Base-by-base conservation (phyloP, 1,140 invertebrate genomes). In the Streblospio benedicti region DNA sequence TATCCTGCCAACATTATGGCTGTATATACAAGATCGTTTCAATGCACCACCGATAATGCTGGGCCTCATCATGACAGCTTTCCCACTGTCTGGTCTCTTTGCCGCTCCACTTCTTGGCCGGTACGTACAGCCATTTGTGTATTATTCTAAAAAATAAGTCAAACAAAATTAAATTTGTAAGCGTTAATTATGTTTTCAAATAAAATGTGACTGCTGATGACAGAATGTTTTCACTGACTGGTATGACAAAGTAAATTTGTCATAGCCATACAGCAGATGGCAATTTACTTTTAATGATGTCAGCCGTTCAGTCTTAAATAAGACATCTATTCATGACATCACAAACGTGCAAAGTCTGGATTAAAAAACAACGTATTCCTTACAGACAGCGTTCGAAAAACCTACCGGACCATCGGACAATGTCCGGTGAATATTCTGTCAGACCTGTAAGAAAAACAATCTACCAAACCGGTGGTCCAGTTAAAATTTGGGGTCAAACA, bases 1-100 rank as follows among this genome's bases (percentile, higher is more conserved):
- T 4, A 72, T 74, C 20, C 59, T 74, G n/a, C 72, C 72, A 5
- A 71, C 72, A n/a, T 23, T 72, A 30, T 74, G 69, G 69, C 57
- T 74, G 43, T 72, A 72, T 52, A 55, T 74, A 1, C 54, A 64
- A 12, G 64, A 61, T 18, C 55, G 53, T 16, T 74, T 69, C 47
- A 25, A 64, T 57, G 66, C 68, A 9, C 33, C 65, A 14, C 57
- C 65, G 30, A 71, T 68, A 53, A 66, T 70, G 54, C 55, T 74
- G 12, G 72, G 72, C 14, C 23, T 74, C 16, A 51, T 74, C 6
- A 52, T 74, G 25, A 69, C 72, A 32, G 72, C 68, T 0, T 74
- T 66, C 61, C 70, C 71, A 54, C 56, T 74, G 30, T 57, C 69
- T 18, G 72, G 69, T 9, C 65, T 72, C 33, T 55, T 74, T n/a